Conservation (phyloP, 2,888 invertebrate species). For the Drosophila prolongata region DNA sequence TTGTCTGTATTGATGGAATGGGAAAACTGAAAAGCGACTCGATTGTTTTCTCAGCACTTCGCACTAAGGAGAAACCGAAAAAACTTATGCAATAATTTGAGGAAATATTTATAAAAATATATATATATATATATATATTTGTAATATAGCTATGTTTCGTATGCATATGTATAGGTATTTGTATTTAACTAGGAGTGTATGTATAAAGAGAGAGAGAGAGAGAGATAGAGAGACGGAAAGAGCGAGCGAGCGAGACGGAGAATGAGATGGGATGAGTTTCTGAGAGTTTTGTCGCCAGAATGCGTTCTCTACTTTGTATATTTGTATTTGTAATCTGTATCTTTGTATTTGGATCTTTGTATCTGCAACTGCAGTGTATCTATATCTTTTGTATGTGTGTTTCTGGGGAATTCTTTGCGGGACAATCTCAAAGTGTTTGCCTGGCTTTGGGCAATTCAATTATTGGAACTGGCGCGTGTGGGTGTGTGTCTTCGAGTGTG, state of each 20-base stretch:
- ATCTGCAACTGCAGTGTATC: conserved; percentile 6
- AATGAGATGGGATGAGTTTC: conserved; percentile 30
- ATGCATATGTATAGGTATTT: conserved; percentile 17
- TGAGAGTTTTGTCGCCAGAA: conserved; percentile 19
- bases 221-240: conserved; percentile 11
- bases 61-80: conserved; percentile 41
- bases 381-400: conserved; percentile 2
- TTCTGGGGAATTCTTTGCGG: conserved; percentile 22
- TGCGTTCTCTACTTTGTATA: conserved; percentile 15
- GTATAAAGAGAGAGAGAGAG: conserved; percentile 8
- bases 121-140: conserved; percentile 16
- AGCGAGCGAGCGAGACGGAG: conserved; percentile 15
- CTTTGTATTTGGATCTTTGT: conserved; percentile 2
- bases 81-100: conserved; percentile 38
- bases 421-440: conserved; percentile 54
- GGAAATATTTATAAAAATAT: conserved; percentile 40
- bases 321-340: conserved; percentile 10
- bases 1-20: conserved; percentile 34
- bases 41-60: conserved; percentile 40
- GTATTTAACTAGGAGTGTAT: conserved; percentile 22
- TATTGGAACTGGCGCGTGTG: conserved; percentile 47
- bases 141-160: conserved; percentile 28
- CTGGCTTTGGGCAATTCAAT: conserved; percentile 65
- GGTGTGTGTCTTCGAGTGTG: conserved; percentile 5
- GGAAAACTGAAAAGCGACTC: conserved; percentile 36